phyloP scores from a whole-genome alignment of 2,797 vertebrate species.

The Intellagama lesueurii region DNA sequence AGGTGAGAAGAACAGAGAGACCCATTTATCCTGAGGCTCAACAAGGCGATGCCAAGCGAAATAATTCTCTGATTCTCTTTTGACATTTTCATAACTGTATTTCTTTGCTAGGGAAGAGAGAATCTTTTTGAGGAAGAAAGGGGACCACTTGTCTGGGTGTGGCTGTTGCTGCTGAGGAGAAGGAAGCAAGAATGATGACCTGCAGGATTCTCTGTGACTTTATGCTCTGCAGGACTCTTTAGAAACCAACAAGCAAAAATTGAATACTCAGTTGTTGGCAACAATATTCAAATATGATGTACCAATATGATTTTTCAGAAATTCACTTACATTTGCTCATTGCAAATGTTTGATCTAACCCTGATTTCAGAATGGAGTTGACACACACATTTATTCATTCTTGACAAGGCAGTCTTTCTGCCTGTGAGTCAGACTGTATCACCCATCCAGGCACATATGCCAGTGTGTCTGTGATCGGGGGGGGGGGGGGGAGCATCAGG shows the following conservation, averaged over 20 bases:
- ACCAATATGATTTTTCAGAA: background rate
- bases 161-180: background rate
- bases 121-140: no score
- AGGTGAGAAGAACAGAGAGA: no score
- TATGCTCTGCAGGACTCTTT: background rate
- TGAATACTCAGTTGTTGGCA: background rate
- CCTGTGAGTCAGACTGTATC: background rate
- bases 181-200: background rate
- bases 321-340: background rate
- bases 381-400: no score
- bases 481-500: no score
- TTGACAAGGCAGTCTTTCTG: background rate
- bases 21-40: background rate
- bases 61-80: background rate
- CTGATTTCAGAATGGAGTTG: background rate
- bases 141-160: accelerated
- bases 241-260: background rate
- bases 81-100: background rate
- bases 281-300: background rate
- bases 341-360: background rate
- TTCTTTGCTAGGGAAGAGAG: background rate
- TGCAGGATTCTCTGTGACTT: background rate
- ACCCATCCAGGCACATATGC: background rate
- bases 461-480: background rate
- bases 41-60: background rate